Conservation (phyloP, 2,888 invertebrate species). For the Ecdyonurus torrentis region DNA sequence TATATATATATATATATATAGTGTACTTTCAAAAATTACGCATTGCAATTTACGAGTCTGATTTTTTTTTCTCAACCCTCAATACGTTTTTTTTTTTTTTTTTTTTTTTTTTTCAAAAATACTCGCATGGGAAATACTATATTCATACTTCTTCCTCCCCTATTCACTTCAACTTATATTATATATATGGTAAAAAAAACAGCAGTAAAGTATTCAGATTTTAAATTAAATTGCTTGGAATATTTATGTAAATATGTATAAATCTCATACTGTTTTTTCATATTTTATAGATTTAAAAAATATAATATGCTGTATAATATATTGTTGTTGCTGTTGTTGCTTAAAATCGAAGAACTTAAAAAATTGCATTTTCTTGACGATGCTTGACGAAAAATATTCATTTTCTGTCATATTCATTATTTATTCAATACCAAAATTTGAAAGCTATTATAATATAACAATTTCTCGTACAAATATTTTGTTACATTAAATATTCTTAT, state of each 20-base stretch:
- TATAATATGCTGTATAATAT: no score
- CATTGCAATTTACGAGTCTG: neutral
- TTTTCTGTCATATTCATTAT: no score
- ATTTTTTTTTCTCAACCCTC: neutral
- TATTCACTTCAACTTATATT: no score
- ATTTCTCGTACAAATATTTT: no score
- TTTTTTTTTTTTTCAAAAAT: neutral
- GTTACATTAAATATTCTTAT: no score
- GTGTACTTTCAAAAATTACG: neutral
- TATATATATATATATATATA: no score
- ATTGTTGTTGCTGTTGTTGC: no score
- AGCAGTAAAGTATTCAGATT: neutral
- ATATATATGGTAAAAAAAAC: neutral
- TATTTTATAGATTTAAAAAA: neutral
- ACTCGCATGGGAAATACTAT: neutral
- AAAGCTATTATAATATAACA: no score
- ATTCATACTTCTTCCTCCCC: neutral
- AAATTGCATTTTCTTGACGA: no score
- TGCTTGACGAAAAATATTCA: no score
- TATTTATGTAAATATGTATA: neutral
- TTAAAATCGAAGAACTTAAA: no score
- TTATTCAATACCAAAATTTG: no score
- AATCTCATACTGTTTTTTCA: neutral
- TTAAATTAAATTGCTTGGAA: neutral
- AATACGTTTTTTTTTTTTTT: neutral